Conservation (phyloP, 2,888 invertebrate species). For the Tholera decimalis region DNA sequence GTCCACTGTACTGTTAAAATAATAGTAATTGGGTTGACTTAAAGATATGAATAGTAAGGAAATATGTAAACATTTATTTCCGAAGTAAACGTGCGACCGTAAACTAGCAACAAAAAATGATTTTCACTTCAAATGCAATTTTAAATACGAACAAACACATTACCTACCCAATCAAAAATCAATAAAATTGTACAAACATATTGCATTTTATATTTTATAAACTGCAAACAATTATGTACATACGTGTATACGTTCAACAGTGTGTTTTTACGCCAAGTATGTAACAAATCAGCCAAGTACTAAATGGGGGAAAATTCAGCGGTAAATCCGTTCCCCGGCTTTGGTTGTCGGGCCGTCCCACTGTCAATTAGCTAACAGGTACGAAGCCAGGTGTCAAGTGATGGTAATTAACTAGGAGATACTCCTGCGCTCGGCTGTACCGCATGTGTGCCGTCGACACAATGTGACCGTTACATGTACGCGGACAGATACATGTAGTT, state of each 20-base stretch:
- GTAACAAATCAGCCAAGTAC: conserved; percentile 48
- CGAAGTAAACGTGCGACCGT: no score
- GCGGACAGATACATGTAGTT: conserved; percentile 14
- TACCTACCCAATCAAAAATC: conserved; percentile 1
- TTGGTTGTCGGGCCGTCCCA: conserved; percentile 80
- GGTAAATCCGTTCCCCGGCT: conserved; percentile 78
- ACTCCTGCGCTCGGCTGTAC: conserved; percentile 55
- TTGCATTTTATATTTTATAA: conserved; percentile 2
- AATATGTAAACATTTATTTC: no score
- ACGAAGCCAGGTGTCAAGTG: conserved; percentile 85
- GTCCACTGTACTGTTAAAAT: no score
- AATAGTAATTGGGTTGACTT: no score
- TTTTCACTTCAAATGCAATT: no score
- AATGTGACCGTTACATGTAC: conserved; percentile 37
- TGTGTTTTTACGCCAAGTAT: conserved; percentile 54
- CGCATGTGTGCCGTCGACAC: conserved; percentile 45
- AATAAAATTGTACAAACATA: conserved; percentile 18
- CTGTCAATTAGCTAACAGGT: conserved; percentile 87
- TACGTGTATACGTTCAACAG: conserved; percentile 17
- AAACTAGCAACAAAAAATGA: no score
- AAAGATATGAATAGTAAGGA: no score
- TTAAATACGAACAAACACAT: not conserved
- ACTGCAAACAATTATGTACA: conserved; percentile 30
- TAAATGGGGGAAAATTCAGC: conserved; percentile 70
- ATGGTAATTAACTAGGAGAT: conserved; percentile 85